Evolutionary conservation across 53 echinoderm and acorn worm genomes (phyloP), one percentile per base, ranked within the genome.

Genomic region (Pentamera pediparva): DNA sequence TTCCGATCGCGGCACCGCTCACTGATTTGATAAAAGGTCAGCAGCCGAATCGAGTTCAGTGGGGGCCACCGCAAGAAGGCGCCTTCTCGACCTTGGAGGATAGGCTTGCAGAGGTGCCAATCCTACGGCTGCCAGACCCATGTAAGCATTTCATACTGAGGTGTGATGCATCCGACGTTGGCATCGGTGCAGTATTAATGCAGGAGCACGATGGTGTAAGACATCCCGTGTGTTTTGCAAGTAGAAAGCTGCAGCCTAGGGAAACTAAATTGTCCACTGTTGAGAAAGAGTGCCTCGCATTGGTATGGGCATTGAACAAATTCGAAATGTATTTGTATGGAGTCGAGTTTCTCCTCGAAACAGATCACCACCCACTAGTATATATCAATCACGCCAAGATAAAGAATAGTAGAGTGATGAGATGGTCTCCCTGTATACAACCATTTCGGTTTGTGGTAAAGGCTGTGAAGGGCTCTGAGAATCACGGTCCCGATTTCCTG

Each of bases 1-100:
- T 76, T 84, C 56, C 84, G 64, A 6, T 65, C 7, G 78, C 78
- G 0, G 47, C 78, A 33, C 84, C 78, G 6, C 54, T 84, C 19
- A 84, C 84, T 39, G 84, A 84, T 62, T 37, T 79, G 22, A 84
- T 79, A 15, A 78, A 84, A 50, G 70, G 35, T 13, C 6, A 25
- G 15, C n/a, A 35, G 61, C 51, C 62, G 35, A 81, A 61, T 33
- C 49, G 51, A 49, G 50, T 81, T 8, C 28, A 49, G 25, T 73
- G 81, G 81, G 37, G 34, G 36, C 35, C 47, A 28, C 4, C 26
- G 2, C 49, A 80, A 60, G 71, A 80, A 17, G 11, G 28, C 6
- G 70, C 70, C 17, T 69, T 69, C 25, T n/a, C 17, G n/a, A 70
- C 49, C 1, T 28, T 50, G 32, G 52, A 71, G 32, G 4, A 5